These are phyloP conservation scores for Rhinella marina DNA, from an alignment of 2,797 vertebrate genomes.

Conservation along the genomic window DNA sequence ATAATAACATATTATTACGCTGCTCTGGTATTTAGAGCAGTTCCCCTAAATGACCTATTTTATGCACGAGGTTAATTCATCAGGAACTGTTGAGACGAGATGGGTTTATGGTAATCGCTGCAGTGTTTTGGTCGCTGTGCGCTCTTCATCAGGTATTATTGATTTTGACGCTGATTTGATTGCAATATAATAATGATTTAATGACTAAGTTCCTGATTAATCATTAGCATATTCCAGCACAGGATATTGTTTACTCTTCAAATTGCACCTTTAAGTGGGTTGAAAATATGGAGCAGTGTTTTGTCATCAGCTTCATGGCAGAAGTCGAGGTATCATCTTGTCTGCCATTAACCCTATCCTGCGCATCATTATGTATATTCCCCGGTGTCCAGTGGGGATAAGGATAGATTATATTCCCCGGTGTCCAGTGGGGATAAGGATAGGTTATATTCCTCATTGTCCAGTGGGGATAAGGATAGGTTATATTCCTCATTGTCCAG, in stretches of 20 bases:
- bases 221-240: conserved; percentile 61
- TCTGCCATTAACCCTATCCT: neutral
- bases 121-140: neutral
- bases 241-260: neutral
- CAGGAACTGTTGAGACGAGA: neutral
- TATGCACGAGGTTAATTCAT: neutral
- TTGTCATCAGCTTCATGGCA: neutral
- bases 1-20: neutral
- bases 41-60: neutral
- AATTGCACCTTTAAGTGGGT: neutral
- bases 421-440: no score
- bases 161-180: conserved; percentile 36
- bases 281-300: neutral
- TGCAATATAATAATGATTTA: conserved; percentile 62
- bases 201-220: conserved; percentile 60
- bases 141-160: conserved; percentile 16
- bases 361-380: no score
- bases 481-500: no score
- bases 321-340: neutral
- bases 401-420: no score
- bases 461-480: no score
- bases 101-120: neutral
- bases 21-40: neutral
- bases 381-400: no score
- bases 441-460: no score